Conservation (phyloP, 37 sponge, comb jelly and placozoan species). For the Geodia barretti region DNA sequence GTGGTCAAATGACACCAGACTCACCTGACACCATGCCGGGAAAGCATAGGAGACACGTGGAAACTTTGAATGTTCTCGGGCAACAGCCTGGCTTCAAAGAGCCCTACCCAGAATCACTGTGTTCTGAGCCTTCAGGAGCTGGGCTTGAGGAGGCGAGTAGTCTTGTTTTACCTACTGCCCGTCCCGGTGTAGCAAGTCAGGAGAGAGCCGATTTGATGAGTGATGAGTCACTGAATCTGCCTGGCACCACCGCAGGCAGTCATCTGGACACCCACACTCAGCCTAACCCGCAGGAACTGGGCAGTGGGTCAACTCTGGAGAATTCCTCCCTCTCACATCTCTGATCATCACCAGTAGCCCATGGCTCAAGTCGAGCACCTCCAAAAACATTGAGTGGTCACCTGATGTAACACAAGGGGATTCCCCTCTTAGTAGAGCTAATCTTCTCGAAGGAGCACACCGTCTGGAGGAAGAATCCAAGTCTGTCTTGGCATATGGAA, state of each 20-base stretch:
- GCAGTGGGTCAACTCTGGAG: not conserved
- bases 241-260: too few species aligned
- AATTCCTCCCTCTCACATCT: not conserved
- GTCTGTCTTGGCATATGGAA: not conserved
- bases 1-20: not conserved
- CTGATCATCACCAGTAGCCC: not conserved
- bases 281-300: not conserved
- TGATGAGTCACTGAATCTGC: too few species aligned
- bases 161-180: too few species aligned
- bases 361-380: not conserved
- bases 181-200: too few species aligned
- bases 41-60: not conserved
- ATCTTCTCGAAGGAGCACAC: not conserved
- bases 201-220: too few species aligned
- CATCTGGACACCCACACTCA: too few species aligned
- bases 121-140: too few species aligned
- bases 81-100: constrained; percentile 60
- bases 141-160: too few species aligned
- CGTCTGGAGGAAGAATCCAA: not conserved
- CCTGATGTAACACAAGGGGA: not conserved
- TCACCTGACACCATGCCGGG: not conserved
- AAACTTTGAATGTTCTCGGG: constrained; percentile 67
- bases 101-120: constrained; percentile 2
- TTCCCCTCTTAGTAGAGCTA: not conserved
- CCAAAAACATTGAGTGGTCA: not conserved